These are phyloP conservation scores for Spilarctia lutea DNA, from an alignment of 2,888 invertebrate genomes.

Conservation along the genomic window DNA sequence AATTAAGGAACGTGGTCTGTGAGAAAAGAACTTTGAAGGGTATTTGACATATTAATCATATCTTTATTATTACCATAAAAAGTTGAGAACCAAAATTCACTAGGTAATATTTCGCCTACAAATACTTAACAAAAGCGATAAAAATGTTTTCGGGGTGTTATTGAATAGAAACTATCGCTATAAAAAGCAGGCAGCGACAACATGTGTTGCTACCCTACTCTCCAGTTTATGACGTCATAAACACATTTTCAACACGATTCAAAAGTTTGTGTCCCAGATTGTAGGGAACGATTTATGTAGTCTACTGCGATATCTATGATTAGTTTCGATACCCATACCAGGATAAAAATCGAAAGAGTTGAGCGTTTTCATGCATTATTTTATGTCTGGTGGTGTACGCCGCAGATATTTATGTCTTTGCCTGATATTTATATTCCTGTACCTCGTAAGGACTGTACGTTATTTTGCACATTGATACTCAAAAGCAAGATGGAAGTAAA, in stretches of 20 bases:
- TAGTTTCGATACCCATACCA: background rate
- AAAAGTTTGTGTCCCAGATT: constrained; percentile 49
- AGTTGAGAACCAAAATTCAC: background rate
- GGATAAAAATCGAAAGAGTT: background rate
- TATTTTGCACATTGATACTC: background rate
- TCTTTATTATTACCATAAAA: background rate
- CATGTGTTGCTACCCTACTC: constrained; percentile 41
- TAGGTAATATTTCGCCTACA: constrained; percentile 10
- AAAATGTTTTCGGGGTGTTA: constrained; percentile 38
- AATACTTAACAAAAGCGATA: constrained; percentile 40
- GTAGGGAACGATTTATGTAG: constrained; percentile 30
- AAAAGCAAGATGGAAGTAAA: background rate
- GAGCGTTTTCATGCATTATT: background rate
- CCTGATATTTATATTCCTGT: background rate
- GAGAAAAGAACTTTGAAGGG: no score
- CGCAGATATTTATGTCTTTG: background rate
- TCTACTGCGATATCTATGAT: constrained; percentile 8
- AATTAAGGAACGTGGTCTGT: no score
- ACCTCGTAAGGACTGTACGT: background rate
- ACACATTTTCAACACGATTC: constrained; percentile 36
- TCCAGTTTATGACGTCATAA: constrained; percentile 47
- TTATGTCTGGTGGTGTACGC: background rate
- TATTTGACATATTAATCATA: background rate
- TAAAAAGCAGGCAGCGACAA: constrained; percentile 38
- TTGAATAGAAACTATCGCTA: constrained; percentile 41